phyloP scores from a whole-genome alignment of 2,888 invertebrate genomes.

The Catocala fraxini region DNA sequence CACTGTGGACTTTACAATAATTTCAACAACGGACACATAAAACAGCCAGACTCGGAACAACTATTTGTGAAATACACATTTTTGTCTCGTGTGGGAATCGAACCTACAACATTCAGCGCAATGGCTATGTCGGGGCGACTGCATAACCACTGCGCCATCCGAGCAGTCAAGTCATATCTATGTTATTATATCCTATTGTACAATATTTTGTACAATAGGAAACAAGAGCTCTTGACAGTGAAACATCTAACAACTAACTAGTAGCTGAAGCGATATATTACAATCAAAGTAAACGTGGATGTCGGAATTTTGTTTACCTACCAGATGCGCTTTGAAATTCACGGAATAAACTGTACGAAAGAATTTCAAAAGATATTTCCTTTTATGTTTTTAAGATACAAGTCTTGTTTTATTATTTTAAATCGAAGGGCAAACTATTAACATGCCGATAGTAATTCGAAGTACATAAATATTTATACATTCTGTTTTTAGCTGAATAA shows the following conservation, averaged over 20 bases:
- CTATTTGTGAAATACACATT: too few relatives aligned
- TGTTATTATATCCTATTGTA: too few relatives aligned
- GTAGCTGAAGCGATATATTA: conserved; percentile 24
- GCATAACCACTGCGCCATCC: too few relatives aligned
- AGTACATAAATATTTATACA: conserved; percentile 22
- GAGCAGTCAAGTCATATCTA: too few relatives aligned
- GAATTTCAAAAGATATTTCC: conserved; percentile 39
- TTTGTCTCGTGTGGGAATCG: too few relatives aligned
- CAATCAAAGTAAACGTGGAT: conserved; percentile 43
- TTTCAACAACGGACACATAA: too few relatives aligned
- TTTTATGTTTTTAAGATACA: conserved; percentile 19
- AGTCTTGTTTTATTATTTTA: conserved; percentile 4
- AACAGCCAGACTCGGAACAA: too few relatives aligned
- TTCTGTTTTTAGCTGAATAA: conserved; percentile 15
- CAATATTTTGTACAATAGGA: too few relatives aligned
- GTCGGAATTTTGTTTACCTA: conserved; percentile 45
- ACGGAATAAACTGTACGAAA: conserved; percentile 27
- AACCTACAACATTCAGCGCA: too few relatives aligned
- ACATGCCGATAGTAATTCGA: conserved; percentile 23
- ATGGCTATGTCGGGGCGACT: too few relatives aligned
- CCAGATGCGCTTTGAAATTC: conserved; percentile 35
- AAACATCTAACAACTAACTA: not conserved
- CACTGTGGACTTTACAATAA: too few relatives aligned
- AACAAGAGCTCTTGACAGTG: too few relatives aligned
- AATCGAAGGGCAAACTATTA: conserved; percentile 17